phyloP scores from a whole-genome alignment of 1,140 invertebrate genomes.

The Coboldia fuscipes region DNA sequence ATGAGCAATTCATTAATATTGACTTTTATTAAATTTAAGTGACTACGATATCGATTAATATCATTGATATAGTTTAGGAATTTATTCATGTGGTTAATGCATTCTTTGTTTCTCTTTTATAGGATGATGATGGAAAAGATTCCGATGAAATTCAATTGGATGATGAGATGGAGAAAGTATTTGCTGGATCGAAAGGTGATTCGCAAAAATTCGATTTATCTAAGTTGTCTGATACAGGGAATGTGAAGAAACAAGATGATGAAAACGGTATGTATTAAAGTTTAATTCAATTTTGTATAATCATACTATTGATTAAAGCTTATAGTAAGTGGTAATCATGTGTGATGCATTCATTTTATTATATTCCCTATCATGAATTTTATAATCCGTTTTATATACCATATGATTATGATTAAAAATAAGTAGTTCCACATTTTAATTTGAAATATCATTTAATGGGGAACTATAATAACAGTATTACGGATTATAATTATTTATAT shows the following conservation, averaged over 20 bases:
- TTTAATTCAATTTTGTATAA: slow-evolving; percentile 20
- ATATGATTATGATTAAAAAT: slow-evolving; percentile 7
- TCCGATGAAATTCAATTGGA: slow-evolving; percentile 42
- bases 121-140: slow-evolving; percentile 31
- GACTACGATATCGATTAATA: not conserved
- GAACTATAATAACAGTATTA: too few species aligned
- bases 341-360: not conserved
- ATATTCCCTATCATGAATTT: not conserved
- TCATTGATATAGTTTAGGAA: slow-evolving; percentile 1
- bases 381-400: slow-evolving; percentile 5
- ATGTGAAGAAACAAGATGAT: slow-evolving; percentile 24
- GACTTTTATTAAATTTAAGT: not conserved
- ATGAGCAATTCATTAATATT: too few species aligned
- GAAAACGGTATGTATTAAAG: slow-evolving; percentile 17
- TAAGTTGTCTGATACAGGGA: slow-evolving; percentile 24
- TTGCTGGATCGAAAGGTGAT: slow-evolving; percentile 22
- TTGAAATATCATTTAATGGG: too few species aligned
- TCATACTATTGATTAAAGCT: slow-evolving; percentile 26
- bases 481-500: too few species aligned
- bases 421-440: too few species aligned
- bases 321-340: not conserved
- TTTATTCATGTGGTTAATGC: slow-evolving; percentile 6
- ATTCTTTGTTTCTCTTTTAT: slow-evolving; percentile 5
- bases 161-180: slow-evolving; percentile 60
- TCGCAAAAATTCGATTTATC: slow-evolving; percentile 39